These are phyloP conservation scores for Babyrousa celebensis DNA, from an alignment of 2,797 vertebrate genomes.

Conservation along the genomic window DNA sequence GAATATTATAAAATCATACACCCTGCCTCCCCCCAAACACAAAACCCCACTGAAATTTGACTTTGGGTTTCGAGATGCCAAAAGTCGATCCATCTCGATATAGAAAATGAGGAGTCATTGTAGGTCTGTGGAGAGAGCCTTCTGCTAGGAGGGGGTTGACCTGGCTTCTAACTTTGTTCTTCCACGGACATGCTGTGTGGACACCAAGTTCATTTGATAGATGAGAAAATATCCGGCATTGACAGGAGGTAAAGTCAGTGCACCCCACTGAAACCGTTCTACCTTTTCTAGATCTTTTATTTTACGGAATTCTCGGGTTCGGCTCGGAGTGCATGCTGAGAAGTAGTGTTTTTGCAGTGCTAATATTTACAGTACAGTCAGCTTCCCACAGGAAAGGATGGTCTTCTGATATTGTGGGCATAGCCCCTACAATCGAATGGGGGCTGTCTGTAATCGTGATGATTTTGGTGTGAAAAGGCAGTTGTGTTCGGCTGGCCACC, in stretches of 20 bases:
- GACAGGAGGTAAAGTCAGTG: constrained; percentile 14
- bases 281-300: constrained; percentile 57
- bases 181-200: background rate
- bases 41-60: constrained; percentile 57
- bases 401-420: constrained; percentile 69
- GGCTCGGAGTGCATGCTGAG: constrained; percentile 37
- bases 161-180: constrained; percentile 12
- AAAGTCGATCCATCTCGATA: background rate
- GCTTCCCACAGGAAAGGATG: constrained; percentile 58
- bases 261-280: constrained; percentile 45
- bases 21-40: background rate
- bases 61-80: constrained; percentile 3
- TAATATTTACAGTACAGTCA: constrained; percentile 69
- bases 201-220: constrained; percentile 45
- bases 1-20: constrained; percentile 58
- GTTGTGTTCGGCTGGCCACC: constrained; percentile 56
- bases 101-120: background rate
- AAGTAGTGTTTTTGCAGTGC: constrained; percentile 53
- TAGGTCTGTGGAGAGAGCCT: background rate
- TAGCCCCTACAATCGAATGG: constrained; percentile 43
- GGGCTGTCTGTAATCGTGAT: constrained; percentile 66
- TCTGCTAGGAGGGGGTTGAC: background rate
- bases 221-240: constrained; percentile 43
- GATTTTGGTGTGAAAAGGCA: constrained; percentile 74
- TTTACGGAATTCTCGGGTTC: constrained; percentile 70